A percentile compares a stretch with the other conserved stretches of the same genome.
phyloP scores from a whole-genome alignment of 2,113 vertebrate genomes.

The Ahaetulla prasina region DNA sequence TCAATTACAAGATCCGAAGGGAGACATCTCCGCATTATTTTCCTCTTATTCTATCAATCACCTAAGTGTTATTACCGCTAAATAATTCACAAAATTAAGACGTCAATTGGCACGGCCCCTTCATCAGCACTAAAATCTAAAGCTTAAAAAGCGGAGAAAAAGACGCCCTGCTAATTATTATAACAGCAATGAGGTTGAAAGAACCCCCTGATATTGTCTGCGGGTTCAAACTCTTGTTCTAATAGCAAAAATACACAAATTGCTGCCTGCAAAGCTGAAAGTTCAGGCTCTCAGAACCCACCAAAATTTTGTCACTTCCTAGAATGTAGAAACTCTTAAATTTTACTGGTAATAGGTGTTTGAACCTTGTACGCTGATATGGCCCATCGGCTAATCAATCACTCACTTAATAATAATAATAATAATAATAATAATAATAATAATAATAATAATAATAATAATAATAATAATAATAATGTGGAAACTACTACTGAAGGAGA shows the following conservation, averaged over 20 bases:
- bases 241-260: background rate
- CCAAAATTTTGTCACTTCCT: background rate
- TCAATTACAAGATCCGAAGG: conserved; percentile 48
- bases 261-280: background rate
- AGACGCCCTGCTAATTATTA: conserved; percentile 34
- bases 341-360: too few relatives aligned
- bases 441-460: too few relatives aligned
- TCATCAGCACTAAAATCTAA: conserved; percentile 46
- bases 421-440: too few relatives aligned
- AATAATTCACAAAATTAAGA: conserved; percentile 67
- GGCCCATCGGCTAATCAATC: too few relatives aligned
- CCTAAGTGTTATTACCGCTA: conserved; percentile 62
- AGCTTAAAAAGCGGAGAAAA: conserved; percentile 35
- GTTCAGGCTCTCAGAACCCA: background rate
- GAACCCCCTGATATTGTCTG: background rate
- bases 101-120: conserved; percentile 49
- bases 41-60: conserved; percentile 52
- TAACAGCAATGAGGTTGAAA: background rate
- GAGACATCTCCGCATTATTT: conserved; percentile 56
- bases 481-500: background rate
- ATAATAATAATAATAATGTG: too few relatives aligned
- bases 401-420: too few relatives aligned
- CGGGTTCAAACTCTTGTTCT: background rate
- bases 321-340: background rate
- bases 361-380: too few relatives aligned